These are phyloP conservation scores for Drosophila prostipennis DNA, from an alignment of 2,888 invertebrate genomes.

Conservation along the genomic window DNA sequence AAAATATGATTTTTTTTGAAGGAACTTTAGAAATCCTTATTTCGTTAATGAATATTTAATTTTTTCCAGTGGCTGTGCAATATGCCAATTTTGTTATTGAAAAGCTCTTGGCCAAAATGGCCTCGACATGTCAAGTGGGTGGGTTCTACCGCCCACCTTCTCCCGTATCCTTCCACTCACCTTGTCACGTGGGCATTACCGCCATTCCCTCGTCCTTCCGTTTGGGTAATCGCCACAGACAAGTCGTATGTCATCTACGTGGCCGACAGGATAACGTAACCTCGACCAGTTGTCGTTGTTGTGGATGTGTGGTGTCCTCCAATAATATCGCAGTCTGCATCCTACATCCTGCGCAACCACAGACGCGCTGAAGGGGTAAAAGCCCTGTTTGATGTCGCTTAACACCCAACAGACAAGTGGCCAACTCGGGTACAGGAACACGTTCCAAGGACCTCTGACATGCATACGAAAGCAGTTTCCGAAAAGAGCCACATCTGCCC, in stretches of 20 bases:
- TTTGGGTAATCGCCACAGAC: conserved; percentile 65
- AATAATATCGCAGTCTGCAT: conserved; percentile 16
- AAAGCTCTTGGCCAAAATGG: conserved; percentile 43
- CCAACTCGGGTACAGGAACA: conserved; percentile 27
- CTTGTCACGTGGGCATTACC: conserved; percentile 39
- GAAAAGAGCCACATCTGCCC: conserved; percentile 28
- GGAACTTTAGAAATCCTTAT: too few relatives aligned
- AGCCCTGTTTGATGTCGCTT: conserved; percentile 36
- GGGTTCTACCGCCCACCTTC: conserved; percentile 1
- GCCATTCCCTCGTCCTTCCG: conserved; percentile 5
- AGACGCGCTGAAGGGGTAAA: conserved; percentile 20
- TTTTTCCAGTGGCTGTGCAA: conserved; percentile 29
- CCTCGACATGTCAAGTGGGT: conserved; percentile 31
- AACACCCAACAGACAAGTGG: conserved; percentile 40
- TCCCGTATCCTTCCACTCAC: conserved; percentile 8
- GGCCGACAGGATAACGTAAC: conserved; percentile 44
- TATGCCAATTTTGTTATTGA: conserved; percentile 74
- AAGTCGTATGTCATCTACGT: conserved; percentile 59
- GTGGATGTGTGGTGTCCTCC: conserved; percentile 27
- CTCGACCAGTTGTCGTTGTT: conserved; percentile 39
- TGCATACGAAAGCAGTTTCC: conserved; percentile 45
- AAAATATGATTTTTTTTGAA: too few relatives aligned
- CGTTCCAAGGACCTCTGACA: conserved; percentile 47
- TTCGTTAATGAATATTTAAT: not conserved
- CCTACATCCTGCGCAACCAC: conserved; percentile 8